A percentile compares a stretch with the other conserved stretches of the same genome.
Evolutionary conservation across 2,113 vertebrate genomes (phyloP).

Genomic region (Clarias magur): DNA sequence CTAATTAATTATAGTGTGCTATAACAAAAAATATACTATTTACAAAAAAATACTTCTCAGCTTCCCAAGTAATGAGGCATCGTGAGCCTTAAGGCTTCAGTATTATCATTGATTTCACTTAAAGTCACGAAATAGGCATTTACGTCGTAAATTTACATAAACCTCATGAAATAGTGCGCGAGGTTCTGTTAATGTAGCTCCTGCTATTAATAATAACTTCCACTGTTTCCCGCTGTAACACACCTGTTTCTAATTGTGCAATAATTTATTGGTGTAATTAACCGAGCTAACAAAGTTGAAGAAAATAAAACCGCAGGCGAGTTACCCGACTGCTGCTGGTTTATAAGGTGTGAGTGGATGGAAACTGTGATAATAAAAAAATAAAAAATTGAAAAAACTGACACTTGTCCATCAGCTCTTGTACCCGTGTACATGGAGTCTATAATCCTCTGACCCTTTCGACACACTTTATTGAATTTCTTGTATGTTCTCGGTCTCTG

Average conservation of each 20-base stretch:
- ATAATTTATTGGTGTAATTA: background rate
- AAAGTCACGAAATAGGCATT: background rate
- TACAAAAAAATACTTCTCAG: background rate
- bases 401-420: background rate
- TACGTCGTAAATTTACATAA: too few species aligned
- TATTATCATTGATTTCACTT: background rate
- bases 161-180: background rate
- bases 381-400: too few species aligned
- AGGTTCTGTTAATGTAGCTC: background rate
- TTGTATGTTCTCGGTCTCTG: background rate
- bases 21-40: background rate
- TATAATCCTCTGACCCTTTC: background rate
- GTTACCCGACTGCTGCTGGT: background rate
- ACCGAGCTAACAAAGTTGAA: background rate
- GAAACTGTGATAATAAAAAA: background rate
- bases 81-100: background rate
- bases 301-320: background rate
- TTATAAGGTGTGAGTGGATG: slow-evolving; percentile 11
- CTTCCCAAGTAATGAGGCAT: background rate
- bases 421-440: background rate
- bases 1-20: background rate
- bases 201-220: background rate
- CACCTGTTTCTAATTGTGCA: background rate
- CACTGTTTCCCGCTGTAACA: background rate
- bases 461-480: background rate